Evolutionary conservation across 1,140 invertebrate genomes (phyloP), one percentile per base, ranked within the genome.

Genomic region (Lepidurus couesii): DNA sequence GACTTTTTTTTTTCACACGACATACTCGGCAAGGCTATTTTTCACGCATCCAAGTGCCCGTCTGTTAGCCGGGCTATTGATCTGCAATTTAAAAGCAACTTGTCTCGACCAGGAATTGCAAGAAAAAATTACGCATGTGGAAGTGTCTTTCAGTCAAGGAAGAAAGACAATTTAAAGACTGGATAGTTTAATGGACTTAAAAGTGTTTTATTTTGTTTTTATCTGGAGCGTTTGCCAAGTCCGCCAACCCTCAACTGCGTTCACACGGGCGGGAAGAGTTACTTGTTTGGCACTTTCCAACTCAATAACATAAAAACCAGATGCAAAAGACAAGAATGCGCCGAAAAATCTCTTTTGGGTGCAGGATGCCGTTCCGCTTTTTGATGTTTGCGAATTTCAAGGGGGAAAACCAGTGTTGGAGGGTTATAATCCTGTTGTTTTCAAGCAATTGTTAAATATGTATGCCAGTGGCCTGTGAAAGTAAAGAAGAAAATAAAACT

Each of bases 241-340:
- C 95, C 95, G n/a, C 86, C 95, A 74, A 89, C 90, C 43, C 83
- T 95, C 10, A 94, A 96, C 83, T 91, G 91, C 83, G 87, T 96
- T 80, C 91, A 95, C 75, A 90, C 91, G 1, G 90, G 95, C 83
- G 90, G 92, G 16, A 85, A 89, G 78, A 84, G 86, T 8, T 93
- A 93, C 82, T 90, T 94, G 83, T 95, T 96, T 84, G 90, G 90
- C 10, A 88, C 93, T 47, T 90, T 93, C 80, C 93, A 96, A 85
- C 85, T 96, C n/a, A 96, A 96, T 83, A 42, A 75, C 7, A 44
- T 75, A n/a, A 1, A 74, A 77, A 26, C 86, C 87, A 4, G n/a
- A 75, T 9, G 83, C 77, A 42, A 85, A 88, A 44, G 89, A 89
- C n/a, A 65, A 65, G 53, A 65, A 21, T 65, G 53, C 53, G 53